phyloP scores from a whole-genome alignment of 2,797 vertebrate species.

The Galago senegalensis region DNA sequence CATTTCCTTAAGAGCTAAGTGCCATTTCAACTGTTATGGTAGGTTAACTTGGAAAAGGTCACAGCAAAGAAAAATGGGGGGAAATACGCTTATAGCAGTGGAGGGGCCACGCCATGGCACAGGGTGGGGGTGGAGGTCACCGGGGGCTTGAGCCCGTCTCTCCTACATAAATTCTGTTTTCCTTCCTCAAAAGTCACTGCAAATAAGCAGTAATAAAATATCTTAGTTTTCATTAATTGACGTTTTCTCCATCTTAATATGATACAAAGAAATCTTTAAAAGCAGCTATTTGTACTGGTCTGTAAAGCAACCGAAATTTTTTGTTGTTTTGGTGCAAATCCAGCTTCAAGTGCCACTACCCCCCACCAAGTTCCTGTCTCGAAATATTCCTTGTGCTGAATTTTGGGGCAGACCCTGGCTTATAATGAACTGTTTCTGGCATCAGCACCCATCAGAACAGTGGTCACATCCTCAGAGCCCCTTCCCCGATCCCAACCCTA shows the following conservation, averaged over 20 bases:
- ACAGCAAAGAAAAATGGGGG: slow-evolving; percentile 22
- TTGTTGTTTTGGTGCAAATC: not conserved
- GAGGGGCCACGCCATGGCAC: rapidly evolving
- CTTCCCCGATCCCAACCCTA: not conserved
- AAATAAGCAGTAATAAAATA: not conserved
- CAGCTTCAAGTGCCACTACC: not conserved
- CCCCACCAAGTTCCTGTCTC: not conserved
- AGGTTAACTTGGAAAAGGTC: slow-evolving; percentile 63
- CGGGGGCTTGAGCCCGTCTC: not conserved
- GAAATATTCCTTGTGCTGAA: not conserved
- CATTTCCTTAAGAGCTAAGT: slow-evolving; percentile 16
- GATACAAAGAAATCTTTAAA: slow-evolving; percentile 10
- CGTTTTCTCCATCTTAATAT: not conserved
- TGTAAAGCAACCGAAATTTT: not conserved
- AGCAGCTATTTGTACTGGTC: not conserved
- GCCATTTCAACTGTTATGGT: slow-evolving; percentile 31
- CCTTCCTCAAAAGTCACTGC: not conserved
- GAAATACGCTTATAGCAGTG: not conserved
- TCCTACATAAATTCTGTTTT: not conserved
- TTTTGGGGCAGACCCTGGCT: not conserved
- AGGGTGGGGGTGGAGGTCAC: rapidly evolving
- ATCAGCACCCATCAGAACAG: not conserved
- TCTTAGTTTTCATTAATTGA: not conserved
- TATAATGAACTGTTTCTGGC: not conserved
- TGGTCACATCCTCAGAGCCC: not conserved